Percentiles rank a stretch among this genome's conserved stretches.
phyloP scores from a whole-genome alignment of 2,888 invertebrate species.

The Vanessa cardui region DNA sequence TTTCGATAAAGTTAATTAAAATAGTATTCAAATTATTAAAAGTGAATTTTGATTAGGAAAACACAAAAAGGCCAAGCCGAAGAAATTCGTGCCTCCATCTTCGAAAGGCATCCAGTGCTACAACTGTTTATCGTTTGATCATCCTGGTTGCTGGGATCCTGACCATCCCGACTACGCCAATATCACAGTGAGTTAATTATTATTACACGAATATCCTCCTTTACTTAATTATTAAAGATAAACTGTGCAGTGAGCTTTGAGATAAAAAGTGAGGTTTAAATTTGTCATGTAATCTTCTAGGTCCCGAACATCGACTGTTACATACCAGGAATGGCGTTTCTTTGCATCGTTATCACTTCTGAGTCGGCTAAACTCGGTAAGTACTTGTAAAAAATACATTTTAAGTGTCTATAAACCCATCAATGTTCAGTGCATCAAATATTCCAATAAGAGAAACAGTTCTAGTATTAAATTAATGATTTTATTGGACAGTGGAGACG shows the following conservation, averaged over 20 bases:
- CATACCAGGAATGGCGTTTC: conserved; percentile 77
- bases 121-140: conserved; percentile 77
- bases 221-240: background rate
- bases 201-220: background rate
- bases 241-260: too few relatives aligned
- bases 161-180: conserved; percentile 76
- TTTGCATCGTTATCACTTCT: conserved; percentile 75
- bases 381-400: conserved; percentile 27
- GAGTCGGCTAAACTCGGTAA: conserved; percentile 75
- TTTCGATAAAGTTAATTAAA: background rate
- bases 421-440: background rate
- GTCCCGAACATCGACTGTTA: conserved; percentile 78
- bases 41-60: conserved; percentile 53
- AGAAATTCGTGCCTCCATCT: conserved; percentile 68
- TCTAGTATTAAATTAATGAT: background rate
- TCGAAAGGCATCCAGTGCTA: conserved; percentile 76
- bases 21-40: background rate
- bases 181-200: conserved; percentile 59
- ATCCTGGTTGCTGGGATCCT: conserved; percentile 79
- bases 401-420: background rate
- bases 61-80: conserved; percentile 70
- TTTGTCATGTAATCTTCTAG: conserved; percentile 45
- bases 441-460: background rate
- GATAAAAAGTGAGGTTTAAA: too few relatives aligned
- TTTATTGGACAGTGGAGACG: conserved; percentile 61